phyloP scores from a whole-genome alignment of 2,113 vertebrate genomes.

The Chionodraco myersi region DNA sequence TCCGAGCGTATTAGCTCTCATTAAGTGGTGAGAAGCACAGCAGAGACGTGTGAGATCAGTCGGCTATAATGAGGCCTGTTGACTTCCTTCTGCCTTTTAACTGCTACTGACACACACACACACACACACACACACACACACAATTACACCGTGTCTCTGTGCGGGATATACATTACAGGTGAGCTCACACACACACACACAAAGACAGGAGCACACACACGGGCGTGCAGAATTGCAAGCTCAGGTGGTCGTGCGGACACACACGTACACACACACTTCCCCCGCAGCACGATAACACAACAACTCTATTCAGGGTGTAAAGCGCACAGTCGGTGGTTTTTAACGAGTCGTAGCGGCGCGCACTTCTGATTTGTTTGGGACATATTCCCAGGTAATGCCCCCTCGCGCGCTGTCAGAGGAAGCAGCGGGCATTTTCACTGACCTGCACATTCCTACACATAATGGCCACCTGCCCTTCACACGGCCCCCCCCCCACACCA shows the following conservation, averaged over 20 bases:
- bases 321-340: conserved; percentile 65
- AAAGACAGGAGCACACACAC: background rate
- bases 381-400: conserved; percentile 66
- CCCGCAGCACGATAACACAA: conserved; percentile 57
- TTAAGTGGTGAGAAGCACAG: conserved; percentile 73
- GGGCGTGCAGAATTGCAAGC: background rate
- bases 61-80: conserved; percentile 76
- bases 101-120: conserved; percentile 52
- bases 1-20: conserved; percentile 65
- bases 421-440: conserved; percentile 58
- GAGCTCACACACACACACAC: background rate
- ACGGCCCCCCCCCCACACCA: conserved; percentile 41
- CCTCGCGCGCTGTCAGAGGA: conserved; percentile 18
- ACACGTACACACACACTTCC: conserved; percentile 6
- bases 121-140: background rate
- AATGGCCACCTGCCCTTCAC: conserved; percentile 77
- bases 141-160: background rate
- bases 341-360: conserved; percentile 65
- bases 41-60: conserved; percentile 73
- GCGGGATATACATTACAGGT: background rate
- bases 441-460: conserved; percentile 56
- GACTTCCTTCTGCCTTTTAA: conserved; percentile 71
- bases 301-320: conserved; percentile 51
- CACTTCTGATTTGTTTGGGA: conserved; percentile 63
- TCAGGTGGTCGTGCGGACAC: background rate